Conservation (phyloP, 2,113 vertebrate species). For the Trogon melanurus region DNA sequence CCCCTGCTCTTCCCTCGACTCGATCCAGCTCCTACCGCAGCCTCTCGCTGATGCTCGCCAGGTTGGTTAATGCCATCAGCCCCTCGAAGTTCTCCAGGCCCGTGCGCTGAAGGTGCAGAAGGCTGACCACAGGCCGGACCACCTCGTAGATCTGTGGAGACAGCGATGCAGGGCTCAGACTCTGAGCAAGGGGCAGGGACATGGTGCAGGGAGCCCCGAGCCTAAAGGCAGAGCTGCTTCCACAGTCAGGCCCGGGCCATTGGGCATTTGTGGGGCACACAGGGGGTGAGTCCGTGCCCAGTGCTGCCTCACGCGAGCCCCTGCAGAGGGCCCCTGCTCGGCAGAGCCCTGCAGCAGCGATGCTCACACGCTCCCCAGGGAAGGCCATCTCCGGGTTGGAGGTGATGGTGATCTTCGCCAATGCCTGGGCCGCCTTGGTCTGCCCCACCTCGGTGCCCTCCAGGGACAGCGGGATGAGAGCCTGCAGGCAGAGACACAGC, state of each 20-base stretch:
- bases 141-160: conserved; percentile 89
- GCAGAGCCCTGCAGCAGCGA: neutral
- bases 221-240: neutral
- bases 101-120: conserved; percentile 84
- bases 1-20: fast-evolving
- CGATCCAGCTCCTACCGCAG: conserved; percentile 81
- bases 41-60: conserved; percentile 92
- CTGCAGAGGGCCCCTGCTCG: no score
- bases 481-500: conserved; percentile 66
- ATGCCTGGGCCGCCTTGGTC: conserved; percentile 92
- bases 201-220: neutral
- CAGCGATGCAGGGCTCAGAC: neutral
- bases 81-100: conserved; percentile 97
- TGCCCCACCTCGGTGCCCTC: conserved; percentile 92
- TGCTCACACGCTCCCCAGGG: conserved; percentile 90
- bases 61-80: conserved; percentile 95
- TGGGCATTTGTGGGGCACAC: no score
- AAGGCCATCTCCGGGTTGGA: conserved; percentile 95
- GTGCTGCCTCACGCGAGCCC: no score
- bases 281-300: no score
- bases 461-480: conserved; percentile 89
- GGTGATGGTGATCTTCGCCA: conserved; percentile 96
- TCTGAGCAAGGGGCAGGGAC: fast-evolving
- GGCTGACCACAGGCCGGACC: conserved; percentile 88
- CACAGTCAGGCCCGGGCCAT: neutral